Percentiles rank a stretch among this genome's conserved stretches.
These are phyloP conservation scores for Gadus chalcogrammus DNA, from an alignment of 2,113 vertebrate species.

Conservation along the genomic window DNA sequence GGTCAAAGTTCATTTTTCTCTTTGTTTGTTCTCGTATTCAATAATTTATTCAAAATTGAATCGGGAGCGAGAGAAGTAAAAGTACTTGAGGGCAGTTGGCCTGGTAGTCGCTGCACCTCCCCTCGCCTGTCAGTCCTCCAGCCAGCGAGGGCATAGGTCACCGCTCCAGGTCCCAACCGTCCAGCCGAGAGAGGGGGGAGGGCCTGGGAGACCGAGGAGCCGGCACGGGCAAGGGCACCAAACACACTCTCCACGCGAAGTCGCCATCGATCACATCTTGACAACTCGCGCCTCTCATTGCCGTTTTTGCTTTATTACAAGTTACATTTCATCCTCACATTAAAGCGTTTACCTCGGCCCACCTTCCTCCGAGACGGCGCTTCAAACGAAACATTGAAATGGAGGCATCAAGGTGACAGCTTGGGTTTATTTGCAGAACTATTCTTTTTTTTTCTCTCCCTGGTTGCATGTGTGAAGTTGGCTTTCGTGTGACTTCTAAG, in stretches of 20 bases:
- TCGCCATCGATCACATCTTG: constrained; percentile 68
- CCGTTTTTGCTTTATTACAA: constrained; percentile 73
- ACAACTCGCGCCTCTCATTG: constrained; percentile 63
- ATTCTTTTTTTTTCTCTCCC: neutral
- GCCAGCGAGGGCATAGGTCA: constrained; percentile 48
- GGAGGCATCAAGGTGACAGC: constrained; percentile 66
- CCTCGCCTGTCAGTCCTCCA: constrained; percentile 38
- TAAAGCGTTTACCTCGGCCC: constrained; percentile 69
- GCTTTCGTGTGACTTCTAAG: constrained; percentile 45
- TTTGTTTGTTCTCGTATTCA: neutral
- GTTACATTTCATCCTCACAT: constrained; percentile 64
- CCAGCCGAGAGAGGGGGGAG: constrained; percentile 32
- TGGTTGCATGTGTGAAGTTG: constrained; percentile 43
- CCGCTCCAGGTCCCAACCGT: constrained; percentile 44
- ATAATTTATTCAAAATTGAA: neutral
- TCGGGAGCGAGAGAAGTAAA: constrained; percentile 10
- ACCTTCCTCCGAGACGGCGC: constrained; percentile 57
- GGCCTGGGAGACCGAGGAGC: too few species aligned
- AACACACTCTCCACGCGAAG: constrained; percentile 60
- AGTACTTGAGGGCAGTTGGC: constrained; percentile 17
- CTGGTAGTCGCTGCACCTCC: constrained; percentile 20
- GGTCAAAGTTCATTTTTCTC: neutral
- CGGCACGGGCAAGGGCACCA: too few species aligned
- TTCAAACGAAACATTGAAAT: constrained; percentile 60
- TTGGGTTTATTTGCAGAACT: constrained; percentile 4